A percentile compares a stretch with the other conserved stretches of the same genome.
Evolutionary conservation across 1,140 invertebrate genomes (phyloP).

Genomic region (Ceratosolen solmsi): DNA sequence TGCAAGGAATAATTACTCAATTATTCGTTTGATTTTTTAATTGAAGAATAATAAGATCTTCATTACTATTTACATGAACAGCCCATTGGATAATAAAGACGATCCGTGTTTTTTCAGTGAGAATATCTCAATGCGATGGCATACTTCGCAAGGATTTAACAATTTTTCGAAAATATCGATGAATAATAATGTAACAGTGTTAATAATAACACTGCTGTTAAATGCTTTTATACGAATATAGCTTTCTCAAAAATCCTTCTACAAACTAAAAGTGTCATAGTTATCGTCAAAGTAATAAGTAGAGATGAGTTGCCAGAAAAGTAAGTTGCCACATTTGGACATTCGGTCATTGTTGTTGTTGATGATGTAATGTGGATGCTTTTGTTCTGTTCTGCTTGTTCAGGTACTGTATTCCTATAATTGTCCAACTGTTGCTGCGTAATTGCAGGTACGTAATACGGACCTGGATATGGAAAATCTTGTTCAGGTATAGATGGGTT

Average conservation of each 20-base stretch:
- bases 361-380: conserved; percentile 16
- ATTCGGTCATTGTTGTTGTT: conserved; percentile 34
- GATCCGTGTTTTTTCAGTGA: no score
- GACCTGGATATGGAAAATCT: conserved; percentile 42
- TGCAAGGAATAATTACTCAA: no score
- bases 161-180: no score
- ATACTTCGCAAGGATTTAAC: no score
- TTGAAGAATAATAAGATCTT: no score
- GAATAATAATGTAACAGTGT: no score
- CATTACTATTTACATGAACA: no score
- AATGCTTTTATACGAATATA: not conserved
- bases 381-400: conserved; percentile 4
- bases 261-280: not conserved
- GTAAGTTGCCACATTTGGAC: not conserved
- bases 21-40: no score
- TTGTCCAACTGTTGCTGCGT: conserved; percentile 58
- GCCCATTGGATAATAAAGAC: no score
- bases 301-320: not conserved
- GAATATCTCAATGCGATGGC: no score
- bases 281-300: not conserved
- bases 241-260: not conserved
- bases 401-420: conserved; percentile 47
- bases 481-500: conserved; percentile 43
- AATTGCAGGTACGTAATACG: conserved; percentile 55
- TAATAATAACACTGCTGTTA: no score